A percentile compares a stretch with the other conserved stretches of the same genome.
phyloP scores from a whole-genome alignment of 2,797 vertebrate species.

The Acanthurus leucopareius region DNA sequence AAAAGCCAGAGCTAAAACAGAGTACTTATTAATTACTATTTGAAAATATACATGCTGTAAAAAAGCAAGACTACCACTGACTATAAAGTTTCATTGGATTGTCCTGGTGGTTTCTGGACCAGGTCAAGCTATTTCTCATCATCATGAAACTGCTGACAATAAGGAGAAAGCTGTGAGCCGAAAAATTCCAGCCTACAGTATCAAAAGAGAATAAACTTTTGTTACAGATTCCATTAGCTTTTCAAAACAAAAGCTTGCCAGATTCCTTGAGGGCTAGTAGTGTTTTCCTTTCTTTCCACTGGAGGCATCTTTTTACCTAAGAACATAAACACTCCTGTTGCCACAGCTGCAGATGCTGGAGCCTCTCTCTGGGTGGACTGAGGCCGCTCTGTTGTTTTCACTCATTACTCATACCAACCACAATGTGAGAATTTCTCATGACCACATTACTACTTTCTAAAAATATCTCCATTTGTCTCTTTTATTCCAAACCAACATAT shows the following conservation, averaged over 20 bases:
- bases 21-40: neutral
- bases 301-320: slow-evolving; percentile 42
- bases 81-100: neutral
- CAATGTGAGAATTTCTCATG: slow-evolving; percentile 27
- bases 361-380: slow-evolving; percentile 43
- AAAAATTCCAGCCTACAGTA: neutral
- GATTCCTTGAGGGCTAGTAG: slow-evolving; percentile 22
- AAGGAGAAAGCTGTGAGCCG: neutral
- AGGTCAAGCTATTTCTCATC: neutral
- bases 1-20: neutral
- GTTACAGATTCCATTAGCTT: slow-evolving; percentile 12
- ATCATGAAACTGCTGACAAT: neutral
- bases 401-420: slow-evolving; percentile 46
- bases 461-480: neutral
- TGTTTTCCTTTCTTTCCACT: slow-evolving; percentile 49
- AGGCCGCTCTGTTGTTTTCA: slow-evolving; percentile 39
- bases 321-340: slow-evolving; percentile 64
- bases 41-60: neutral
- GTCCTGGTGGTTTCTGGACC: neutral
- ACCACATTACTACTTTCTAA: slow-evolving; percentile 9
- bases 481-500: neutral
- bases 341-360: slow-evolving; percentile 55
- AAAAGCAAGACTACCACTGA: neutral
- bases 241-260: slow-evolving; percentile 37
- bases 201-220: slow-evolving; percentile 15